Evolutionary conservation across 2,888 invertebrate species (phyloP).

Genomic region (Acanthopleura granulata): DNA sequence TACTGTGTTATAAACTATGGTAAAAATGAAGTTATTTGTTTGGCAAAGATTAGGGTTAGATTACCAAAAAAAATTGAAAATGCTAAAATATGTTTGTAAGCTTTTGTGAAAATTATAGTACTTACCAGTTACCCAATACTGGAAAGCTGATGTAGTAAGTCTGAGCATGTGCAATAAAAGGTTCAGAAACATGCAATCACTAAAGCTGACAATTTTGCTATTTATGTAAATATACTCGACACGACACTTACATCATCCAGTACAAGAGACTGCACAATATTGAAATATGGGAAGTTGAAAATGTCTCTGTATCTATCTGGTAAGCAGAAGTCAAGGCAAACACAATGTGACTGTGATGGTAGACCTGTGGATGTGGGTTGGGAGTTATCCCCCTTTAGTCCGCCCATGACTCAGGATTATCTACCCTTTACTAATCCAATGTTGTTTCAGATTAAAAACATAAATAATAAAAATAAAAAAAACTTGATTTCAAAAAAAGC

Average conservation of each 20-base stretch:
- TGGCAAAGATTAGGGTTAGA: too few species aligned
- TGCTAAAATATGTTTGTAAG: not conserved
- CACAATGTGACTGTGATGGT: too few species aligned
- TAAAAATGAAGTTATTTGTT: too few species aligned
- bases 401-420: too few species aligned
- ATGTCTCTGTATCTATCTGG: constrained; percentile 52
- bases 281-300: constrained; percentile 77
- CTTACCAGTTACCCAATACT: not conserved
- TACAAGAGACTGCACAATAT: constrained; percentile 80
- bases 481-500: not conserved
- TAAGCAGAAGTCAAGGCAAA: constrained; percentile 26
- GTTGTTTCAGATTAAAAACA: not conserved
- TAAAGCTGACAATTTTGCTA: constrained; percentile 23
- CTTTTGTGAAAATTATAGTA: not conserved
- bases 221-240: constrained; percentile 25
- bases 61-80: too few species aligned
- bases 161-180: too few species aligned
- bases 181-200: not conserved
- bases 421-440: too few species aligned
- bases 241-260: constrained; percentile 75
- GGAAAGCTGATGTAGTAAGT: too few species aligned
- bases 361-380: too few species aligned
- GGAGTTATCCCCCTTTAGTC: too few species aligned
- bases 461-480: too few species aligned
- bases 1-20: too few species aligned